Evolutionary conservation across 37 sponge, comb jelly and placozoan species (phyloP).

Genomic region (Ianthella basta): DNA sequence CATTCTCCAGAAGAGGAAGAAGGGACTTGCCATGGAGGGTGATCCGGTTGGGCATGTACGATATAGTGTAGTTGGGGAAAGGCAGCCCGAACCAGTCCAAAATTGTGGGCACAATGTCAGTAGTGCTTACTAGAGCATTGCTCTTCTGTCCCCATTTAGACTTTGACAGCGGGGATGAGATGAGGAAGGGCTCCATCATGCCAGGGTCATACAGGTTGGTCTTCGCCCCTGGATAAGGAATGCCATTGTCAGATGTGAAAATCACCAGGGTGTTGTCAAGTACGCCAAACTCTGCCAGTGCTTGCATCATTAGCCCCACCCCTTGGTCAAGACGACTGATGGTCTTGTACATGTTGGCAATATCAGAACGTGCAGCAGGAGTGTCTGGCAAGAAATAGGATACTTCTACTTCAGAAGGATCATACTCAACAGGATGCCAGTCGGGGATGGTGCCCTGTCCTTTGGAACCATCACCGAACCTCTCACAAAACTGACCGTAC

Average conservation of each 20-base stretch:
- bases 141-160: slow-evolving; percentile 65
- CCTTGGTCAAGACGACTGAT: slow-evolving; percentile 82
- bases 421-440: slow-evolving; percentile 68
- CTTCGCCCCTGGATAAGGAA: slow-evolving; percentile 71
- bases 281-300: slow-evolving; percentile 40
- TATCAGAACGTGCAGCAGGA: slow-evolving; percentile 55
- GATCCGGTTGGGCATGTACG: slow-evolving; percentile 37
- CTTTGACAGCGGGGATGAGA: slow-evolving; percentile 54
- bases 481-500: slow-evolving; percentile 72
- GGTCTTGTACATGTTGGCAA: slow-evolving; percentile 70
- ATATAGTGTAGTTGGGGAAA: slow-evolving; percentile 56
- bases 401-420: slow-evolving; percentile 60
- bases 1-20: slow-evolving; percentile 57
- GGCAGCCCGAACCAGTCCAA: slow-evolving; percentile 77
- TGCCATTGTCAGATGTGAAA: slow-evolving; percentile 79
- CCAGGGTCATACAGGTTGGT: slow-evolving; percentile 85
- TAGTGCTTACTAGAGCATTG: slow-evolving; percentile 52
- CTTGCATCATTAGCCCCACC: slow-evolving; percentile 65
- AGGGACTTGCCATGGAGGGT: slow-evolving; percentile 45
- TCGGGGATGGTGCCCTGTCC: slow-evolving; percentile 77
- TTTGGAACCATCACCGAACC: slow-evolving; percentile 67
- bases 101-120: slow-evolving; percentile 72
- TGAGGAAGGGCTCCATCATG: slow-evolving; percentile 59
- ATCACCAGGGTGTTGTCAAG: slow-evolving; percentile 64
- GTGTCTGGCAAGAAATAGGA: slow-evolving; percentile 80